Percentiles rank a stretch among this genome's conserved stretches.
phyloP scores from a whole-genome alignment of 2,888 invertebrate genomes.

The Bruchidius siliquastri region DNA sequence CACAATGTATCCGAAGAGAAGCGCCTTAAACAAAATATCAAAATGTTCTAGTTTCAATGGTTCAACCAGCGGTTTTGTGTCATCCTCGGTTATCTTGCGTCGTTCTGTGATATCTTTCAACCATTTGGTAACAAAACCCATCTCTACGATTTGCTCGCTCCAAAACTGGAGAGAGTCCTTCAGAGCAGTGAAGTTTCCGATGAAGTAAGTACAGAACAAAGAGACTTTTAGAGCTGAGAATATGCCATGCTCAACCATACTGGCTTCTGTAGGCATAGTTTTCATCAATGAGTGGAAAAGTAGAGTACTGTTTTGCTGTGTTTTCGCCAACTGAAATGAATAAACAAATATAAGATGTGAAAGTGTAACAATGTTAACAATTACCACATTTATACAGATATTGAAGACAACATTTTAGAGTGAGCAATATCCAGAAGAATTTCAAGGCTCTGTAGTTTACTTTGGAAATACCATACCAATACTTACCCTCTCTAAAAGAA shows the following conservation, averaged over 20 bases:
- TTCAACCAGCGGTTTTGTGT: conserved; percentile 8
- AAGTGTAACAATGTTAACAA: too few relatives aligned
- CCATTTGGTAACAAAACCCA: conserved; percentile 26
- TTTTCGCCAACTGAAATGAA: conserved; percentile 5
- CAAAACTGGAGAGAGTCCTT: conserved; percentile 22
- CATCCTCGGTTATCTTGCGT: conserved; percentile 5
- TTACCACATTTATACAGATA: too few relatives aligned
- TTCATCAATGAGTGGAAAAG: conserved; percentile 6
- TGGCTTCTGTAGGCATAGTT: conserved; percentile 8
- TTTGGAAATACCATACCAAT: too few relatives aligned
- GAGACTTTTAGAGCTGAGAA: neutral
- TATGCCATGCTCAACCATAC: conserved; percentile 1
- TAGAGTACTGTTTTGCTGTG: conserved; percentile 2
- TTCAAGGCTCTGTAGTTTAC: too few relatives aligned
- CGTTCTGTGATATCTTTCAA: conserved; percentile 16
- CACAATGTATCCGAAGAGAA: conserved; percentile 15
- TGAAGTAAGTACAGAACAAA: conserved; percentile 21
- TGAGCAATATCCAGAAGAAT: too few relatives aligned
- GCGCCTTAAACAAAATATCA: conserved; percentile 21
- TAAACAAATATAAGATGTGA: neutral
- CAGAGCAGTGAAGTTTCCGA: conserved; percentile 16
- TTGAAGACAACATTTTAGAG: too few relatives aligned
- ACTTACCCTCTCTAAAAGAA: neutral
- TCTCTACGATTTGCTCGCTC: conserved; percentile 23
- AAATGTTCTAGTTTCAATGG: conserved; percentile 21